Base-by-base conservation (phyloP, 2,797 vertebrate genomes). In the Rhyacichthys aspro region DNA sequence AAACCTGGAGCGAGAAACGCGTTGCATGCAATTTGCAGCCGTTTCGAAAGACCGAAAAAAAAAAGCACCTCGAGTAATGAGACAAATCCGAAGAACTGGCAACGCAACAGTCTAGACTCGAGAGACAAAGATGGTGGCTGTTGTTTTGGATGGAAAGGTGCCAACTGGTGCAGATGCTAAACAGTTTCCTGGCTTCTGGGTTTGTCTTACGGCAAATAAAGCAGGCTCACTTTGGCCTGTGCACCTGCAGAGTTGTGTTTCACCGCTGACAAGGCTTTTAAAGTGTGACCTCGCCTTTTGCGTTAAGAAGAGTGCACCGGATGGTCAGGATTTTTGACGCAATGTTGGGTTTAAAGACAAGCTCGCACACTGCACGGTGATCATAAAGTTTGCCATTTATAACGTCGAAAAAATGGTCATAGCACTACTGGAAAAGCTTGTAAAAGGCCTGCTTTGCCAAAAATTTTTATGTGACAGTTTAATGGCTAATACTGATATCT, bases 11-110 rank as follows among this genome's bases (percentile, higher is more conserved):
- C n/a, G 34, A 23, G 37, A 36, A 68, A 42, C 16, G 16, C 23
- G 18, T 58, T 6, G 39, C 41, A 3, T 34, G 43, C 23, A 58
- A 55, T 70, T 23, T 50, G 36, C 9, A 46, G 36, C 39, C 14
- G 12, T 43, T 55, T 45, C 32, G 23, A 59, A 44, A 17, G 42
- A 70, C 64, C 56, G 10, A 8, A 60, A 65, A 67, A 60, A 65
- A 67, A 12, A 39, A 5, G 60, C 53, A 45, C 34, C 50, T 17
- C 16, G 8, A 32, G 10, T 50, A 52, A 52, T 52, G 49, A 52
- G 49, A 52, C 49, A 14, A 38, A 37, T 11, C 33, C 6, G 12
- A 32, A 7, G 16, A 52, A 38, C 34, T 17, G 2, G 6, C 33
- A 18, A 38, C 5, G 49, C 16, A 37, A 16, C 9, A 4, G 49